phyloP scores from a whole-genome alignment of 2,113 vertebrate species.

The Myotis davidii region DNA sequence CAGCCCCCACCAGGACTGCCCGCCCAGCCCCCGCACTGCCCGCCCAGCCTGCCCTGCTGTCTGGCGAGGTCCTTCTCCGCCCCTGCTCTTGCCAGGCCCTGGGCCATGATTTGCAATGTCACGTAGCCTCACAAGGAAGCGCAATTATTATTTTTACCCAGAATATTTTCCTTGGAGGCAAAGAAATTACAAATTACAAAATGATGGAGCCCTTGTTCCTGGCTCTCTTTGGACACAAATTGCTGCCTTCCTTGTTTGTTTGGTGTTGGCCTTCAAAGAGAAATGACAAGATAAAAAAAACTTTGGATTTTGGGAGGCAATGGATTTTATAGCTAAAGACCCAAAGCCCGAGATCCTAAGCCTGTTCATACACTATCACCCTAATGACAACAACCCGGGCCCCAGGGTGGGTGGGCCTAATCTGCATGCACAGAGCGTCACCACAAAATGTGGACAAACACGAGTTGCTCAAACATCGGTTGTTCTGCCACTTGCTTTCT shows the following conservation, averaged over 20 bases:
- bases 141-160: background rate
- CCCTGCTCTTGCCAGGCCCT: background rate
- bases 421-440: no score
- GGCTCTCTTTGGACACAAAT: constrained; percentile 29
- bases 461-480: background rate
- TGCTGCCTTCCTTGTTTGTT: constrained; percentile 5
- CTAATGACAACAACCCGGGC: rapidly evolving
- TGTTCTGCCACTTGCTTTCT: background rate
- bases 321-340: background rate
- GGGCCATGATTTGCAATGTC: background rate
- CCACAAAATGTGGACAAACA: background rate
- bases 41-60: background rate
- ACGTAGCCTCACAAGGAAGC: background rate
- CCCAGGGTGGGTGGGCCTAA: background rate
- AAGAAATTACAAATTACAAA: constrained; percentile 43
- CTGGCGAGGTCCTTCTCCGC: background rate
- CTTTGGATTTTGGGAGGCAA: background rate
- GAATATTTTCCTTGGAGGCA: constrained; percentile 42
- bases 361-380: rapidly evolving
- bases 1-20: no score
- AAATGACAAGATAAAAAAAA: background rate
- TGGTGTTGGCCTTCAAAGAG: background rate
- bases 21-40: background rate
- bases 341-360: background rate
- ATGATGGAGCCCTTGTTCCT: background rate